Percentiles rank a stretch among this genome's conserved stretches.
These are phyloP conservation scores for Tetraodon nigroviridis DNA, from an alignment of 2,113 vertebrate species.

Conservation along the genomic window DNA sequence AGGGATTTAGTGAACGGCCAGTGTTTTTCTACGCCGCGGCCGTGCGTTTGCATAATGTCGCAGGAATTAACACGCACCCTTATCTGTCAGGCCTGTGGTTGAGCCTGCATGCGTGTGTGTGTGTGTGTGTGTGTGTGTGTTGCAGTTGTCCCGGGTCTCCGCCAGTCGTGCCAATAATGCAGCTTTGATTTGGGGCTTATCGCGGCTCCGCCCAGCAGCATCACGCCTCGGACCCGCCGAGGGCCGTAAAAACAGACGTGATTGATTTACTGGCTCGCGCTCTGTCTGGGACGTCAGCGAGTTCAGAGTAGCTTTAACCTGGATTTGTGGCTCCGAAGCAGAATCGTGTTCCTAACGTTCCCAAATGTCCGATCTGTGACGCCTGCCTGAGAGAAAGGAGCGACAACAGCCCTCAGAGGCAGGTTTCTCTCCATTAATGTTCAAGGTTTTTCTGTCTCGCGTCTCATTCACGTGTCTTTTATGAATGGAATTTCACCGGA, in stretches of 20 bases:
- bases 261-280: background rate
- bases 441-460: too few species aligned
- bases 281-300: background rate
- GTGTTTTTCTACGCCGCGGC: constrained; percentile 45
- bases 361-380: background rate
- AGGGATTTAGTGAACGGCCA: constrained; percentile 42
- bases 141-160: constrained; percentile 10
- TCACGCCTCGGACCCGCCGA: constrained; percentile 47
- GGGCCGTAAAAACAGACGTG: constrained; percentile 34
- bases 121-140: constrained; percentile 21
- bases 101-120: constrained; percentile 9
- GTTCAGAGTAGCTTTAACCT: background rate
- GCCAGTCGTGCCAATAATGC: constrained; percentile 34
- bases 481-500: too few species aligned
- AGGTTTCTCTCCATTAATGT: too few species aligned
- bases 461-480: too few species aligned
- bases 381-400: too few species aligned
- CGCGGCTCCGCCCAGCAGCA: constrained; percentile 13
- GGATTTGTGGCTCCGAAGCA: too few species aligned
- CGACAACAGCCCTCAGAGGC: too few species aligned
- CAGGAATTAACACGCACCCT: constrained; percentile 41
- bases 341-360: too few species aligned
- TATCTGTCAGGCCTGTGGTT: constrained; percentile 47
- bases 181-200: constrained; percentile 57
- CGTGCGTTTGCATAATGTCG: constrained; percentile 55